Evolutionary conservation across 2,888 invertebrate species (phyloP).

Genomic region (Graphium colonna): DNA sequence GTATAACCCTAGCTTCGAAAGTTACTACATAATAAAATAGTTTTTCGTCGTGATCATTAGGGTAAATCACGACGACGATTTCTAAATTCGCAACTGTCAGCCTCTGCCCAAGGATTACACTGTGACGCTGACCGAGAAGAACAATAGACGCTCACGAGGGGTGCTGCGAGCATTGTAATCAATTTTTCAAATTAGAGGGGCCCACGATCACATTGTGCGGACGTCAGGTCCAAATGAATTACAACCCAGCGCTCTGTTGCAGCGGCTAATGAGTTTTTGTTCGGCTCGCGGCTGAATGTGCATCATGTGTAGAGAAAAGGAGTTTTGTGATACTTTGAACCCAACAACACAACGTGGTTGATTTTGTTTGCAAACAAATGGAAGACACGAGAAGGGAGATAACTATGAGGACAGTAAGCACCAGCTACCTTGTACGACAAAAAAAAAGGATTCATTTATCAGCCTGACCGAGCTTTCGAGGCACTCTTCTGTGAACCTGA

Average conservation of each 20-base stretch:
- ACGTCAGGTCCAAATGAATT: constrained; percentile 40
- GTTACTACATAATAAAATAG: neutral
- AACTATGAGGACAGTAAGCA: too few relatives aligned
- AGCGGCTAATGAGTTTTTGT: constrained; percentile 20
- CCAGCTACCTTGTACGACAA: too few relatives aligned
- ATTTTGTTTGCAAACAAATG: neutral
- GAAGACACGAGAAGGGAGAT: too few relatives aligned
- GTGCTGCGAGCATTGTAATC: constrained; percentile 38
- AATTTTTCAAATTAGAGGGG: constrained; percentile 53
- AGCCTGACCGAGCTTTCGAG: too few relatives aligned
- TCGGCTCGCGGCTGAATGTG: neutral
- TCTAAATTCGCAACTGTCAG: neutral
- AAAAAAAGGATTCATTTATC: too few relatives aligned
- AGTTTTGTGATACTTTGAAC: neutral
- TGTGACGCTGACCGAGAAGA: constrained; percentile 1
- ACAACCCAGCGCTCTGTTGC: constrained; percentile 32
- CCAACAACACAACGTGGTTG: neutral
- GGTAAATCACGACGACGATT: neutral
- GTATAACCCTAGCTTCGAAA: too few relatives aligned
- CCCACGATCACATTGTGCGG: constrained; percentile 43
- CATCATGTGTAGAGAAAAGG: neutral
- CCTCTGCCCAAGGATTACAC: constrained; percentile 1
- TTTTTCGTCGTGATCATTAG: neutral
- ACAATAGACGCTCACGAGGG: constrained; percentile 16
- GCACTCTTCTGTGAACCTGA: too few relatives aligned